phyloP scores from a whole-genome alignment of 2,888 invertebrate species.

The Phengaris arion region DNA sequence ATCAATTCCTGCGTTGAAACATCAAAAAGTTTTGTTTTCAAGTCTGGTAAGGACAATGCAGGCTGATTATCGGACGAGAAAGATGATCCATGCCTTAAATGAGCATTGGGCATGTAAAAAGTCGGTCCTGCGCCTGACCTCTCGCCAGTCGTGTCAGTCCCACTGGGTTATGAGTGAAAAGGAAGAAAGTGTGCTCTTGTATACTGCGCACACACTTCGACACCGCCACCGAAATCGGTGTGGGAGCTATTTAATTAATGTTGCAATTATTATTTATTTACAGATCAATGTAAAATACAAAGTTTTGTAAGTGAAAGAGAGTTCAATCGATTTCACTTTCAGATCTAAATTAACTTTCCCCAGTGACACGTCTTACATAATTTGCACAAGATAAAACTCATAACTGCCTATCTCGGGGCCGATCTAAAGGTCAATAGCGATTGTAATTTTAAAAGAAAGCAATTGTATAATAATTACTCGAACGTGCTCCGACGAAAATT shows the following conservation, averaged over 20 bases:
- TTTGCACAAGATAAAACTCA: slow-evolving; percentile 70
- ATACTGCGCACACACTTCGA: no score
- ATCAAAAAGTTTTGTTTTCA: no score
- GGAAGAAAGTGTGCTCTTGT: no score
- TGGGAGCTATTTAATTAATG: neutral
- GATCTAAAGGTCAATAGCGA: slow-evolving; percentile 59
- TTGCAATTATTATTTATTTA: slow-evolving; percentile 44
- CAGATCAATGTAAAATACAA: slow-evolving; percentile 58
- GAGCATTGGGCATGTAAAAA: no score
- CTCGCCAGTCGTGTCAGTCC: no score
- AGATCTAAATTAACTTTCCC: slow-evolving; percentile 80
- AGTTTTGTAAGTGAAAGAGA: slow-evolving; percentile 75
- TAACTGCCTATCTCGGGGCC: slow-evolving; percentile 59
- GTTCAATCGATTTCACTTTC: slow-evolving; percentile 80
- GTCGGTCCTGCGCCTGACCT: no score
- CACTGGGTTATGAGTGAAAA: no score
- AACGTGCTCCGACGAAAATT: slow-evolving; percentile 24
- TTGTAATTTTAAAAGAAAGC: slow-evolving; percentile 25
- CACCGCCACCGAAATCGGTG: no score
- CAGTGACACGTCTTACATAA: slow-evolving; percentile 77
- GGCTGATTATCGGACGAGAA: no score
- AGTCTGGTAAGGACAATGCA: no score
- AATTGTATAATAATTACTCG: slow-evolving; percentile 23
- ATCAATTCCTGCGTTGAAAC: no score
- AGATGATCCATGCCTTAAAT: no score